Conservation (phyloP, 1,140 invertebrate species). For the Camponotus floridanus region DNA sequence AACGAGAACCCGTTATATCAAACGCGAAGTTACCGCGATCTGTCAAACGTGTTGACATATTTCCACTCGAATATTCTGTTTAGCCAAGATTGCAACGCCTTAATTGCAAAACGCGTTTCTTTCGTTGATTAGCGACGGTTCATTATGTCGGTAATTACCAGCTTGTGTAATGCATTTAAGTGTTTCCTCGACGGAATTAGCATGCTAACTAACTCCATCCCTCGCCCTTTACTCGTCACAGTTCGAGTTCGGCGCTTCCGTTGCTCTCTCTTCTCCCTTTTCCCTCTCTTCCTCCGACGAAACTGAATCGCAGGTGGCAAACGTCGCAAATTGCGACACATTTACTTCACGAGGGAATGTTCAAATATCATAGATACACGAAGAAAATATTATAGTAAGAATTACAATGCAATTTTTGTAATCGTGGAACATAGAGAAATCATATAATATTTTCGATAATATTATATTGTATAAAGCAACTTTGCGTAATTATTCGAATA, state of each 20-base stretch:
- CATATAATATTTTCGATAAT: no score
- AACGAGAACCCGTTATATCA: conserved; percentile 54
- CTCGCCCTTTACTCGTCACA: conserved; percentile 55
- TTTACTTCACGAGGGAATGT: conserved; percentile 51
- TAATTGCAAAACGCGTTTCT: conserved; percentile 70
- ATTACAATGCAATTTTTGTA: no score
- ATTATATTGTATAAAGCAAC: no score
- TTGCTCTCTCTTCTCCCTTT: conserved; percentile 19
- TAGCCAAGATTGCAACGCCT: neutral
- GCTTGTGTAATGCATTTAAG: conserved; percentile 81
- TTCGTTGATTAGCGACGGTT: conserved; percentile 79
- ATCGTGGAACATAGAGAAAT: no score
- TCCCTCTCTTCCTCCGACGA: conserved; percentile 41
- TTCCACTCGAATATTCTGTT: conserved; percentile 14
- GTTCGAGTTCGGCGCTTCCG: conserved; percentile 63
- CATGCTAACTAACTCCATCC: conserved; percentile 77
- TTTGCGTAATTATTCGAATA: no score
- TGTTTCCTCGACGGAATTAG: conserved; percentile 79
- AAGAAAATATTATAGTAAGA: no score
- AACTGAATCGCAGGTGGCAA: conserved; percentile 74
- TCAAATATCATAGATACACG: conserved; percentile 10
- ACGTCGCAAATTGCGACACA: conserved; percentile 66
- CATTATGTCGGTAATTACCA: conserved; percentile 80
- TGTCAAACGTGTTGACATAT: conserved; percentile 40
- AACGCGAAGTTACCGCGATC: conserved; percentile 46